These are phyloP conservation scores for Drosophila subquinaria DNA, from an alignment of 2,888 invertebrate species.

Conservation along the genomic window DNA sequence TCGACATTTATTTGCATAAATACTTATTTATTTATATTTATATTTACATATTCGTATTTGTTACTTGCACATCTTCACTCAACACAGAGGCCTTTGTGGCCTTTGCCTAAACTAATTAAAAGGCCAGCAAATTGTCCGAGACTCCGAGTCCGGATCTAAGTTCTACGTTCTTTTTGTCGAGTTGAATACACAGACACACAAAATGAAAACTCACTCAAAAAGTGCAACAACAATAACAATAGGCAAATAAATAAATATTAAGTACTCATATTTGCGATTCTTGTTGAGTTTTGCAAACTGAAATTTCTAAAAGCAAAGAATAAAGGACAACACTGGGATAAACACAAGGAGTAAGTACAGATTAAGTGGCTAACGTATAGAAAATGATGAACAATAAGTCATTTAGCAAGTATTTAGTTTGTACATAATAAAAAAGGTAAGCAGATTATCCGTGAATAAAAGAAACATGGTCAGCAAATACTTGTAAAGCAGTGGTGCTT, in stretches of 20 bases:
- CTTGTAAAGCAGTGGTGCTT: no score
- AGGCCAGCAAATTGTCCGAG: conserved; percentile 55
- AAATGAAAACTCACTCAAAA: conserved; percentile 14
- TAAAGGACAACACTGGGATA: conserved; percentile 4
- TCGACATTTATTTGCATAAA: conserved; percentile 46
- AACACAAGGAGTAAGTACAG: no score
- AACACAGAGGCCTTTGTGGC: conserved; percentile 18
- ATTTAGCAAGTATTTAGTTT: no score
- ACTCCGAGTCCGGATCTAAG: conserved; percentile 9
- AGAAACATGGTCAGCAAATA: no score
- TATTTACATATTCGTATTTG: conserved; percentile 18
- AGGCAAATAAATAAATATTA: conserved; percentile 73
- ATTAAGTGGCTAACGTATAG: no score
- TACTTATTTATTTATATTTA: conserved; percentile 42
- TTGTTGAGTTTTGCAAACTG: conserved; percentile 43
- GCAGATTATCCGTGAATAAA: no score
- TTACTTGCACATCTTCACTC: background rate
- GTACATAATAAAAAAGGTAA: no score
- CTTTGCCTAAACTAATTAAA: conserved; percentile 68
- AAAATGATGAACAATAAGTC: no score
- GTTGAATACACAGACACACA: background rate
- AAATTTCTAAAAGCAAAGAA: conserved; percentile 37
- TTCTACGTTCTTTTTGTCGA: background rate
- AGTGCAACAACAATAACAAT: conserved; percentile 34
- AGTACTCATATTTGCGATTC: conserved; percentile 56